Evolutionary conservation across 2,113 vertebrate genomes (phyloP).

Genomic region (Rhombomys opimus): DNA sequence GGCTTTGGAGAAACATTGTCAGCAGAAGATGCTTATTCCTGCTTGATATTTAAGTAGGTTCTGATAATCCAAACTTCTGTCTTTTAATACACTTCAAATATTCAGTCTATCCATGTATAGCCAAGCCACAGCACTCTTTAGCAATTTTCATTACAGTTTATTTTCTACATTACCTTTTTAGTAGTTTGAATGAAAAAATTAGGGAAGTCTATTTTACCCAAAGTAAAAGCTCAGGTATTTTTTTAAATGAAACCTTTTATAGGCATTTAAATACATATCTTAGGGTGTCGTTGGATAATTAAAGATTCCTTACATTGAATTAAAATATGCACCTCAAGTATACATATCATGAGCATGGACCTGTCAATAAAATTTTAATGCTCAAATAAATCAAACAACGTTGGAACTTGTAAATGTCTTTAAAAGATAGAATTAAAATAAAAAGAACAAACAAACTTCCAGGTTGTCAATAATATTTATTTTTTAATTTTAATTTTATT

Average conservation of each 20-base stretch:
- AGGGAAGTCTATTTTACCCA: background rate
- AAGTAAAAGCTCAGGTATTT: background rate
- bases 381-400: background rate
- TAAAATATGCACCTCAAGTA: background rate
- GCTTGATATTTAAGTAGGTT: too few species aligned
- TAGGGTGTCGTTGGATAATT: background rate
- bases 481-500: too few species aligned
- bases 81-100: background rate
- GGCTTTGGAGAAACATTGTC: background rate
- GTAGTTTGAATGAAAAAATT: too few species aligned
- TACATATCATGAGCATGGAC: background rate
- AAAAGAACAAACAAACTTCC: background rate
- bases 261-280: background rate
- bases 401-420: background rate
- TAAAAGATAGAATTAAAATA: too few species aligned
- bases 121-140: background rate
- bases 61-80: background rate
- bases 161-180: background rate
- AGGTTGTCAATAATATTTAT: background rate
- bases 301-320: background rate
- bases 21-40: too few species aligned
- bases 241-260: background rate
- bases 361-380: background rate
- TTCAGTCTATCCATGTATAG: background rate
- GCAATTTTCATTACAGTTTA: background rate